Conservation (phyloP, 2,888 invertebrate genomes). For the Luffia ferchaultella region DNA sequence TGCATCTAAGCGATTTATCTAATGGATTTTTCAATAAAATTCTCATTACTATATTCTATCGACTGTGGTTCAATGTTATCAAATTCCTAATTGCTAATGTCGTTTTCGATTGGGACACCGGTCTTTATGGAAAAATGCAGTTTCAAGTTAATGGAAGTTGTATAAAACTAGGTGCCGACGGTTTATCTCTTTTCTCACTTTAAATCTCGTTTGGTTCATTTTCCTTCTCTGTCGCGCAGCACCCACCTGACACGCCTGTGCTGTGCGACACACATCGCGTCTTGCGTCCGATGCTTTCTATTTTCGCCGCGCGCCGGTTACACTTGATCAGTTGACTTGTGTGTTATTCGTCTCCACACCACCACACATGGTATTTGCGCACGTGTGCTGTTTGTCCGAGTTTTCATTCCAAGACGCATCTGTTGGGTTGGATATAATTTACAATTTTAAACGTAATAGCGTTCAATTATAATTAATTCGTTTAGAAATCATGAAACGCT, state of each 20-base stretch:
- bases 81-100: slow-evolving; percentile 25
- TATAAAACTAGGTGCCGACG: slow-evolving; percentile 30
- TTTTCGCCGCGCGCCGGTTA: slow-evolving; percentile 42
- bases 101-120: not conserved
- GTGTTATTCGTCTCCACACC: slow-evolving; percentile 10
- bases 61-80: slow-evolving; percentile 23
- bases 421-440: not conserved
- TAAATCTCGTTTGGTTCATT: slow-evolving; percentile 31
- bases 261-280: slow-evolving; percentile 52
- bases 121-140: not conserved
- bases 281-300: slow-evolving; percentile 61
- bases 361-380: not conserved
- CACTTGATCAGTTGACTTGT: slow-evolving; percentile 34
- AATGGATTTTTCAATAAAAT: too few species aligned
- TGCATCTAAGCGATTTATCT: too few species aligned
- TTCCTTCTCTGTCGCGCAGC: slow-evolving; percentile 25
- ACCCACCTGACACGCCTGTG: slow-evolving; percentile 42
- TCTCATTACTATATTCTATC: too few species aligned
- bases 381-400: not conserved
- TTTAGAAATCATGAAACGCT: too few species aligned
- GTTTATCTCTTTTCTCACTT: slow-evolving; percentile 37
- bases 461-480: too few species aligned
- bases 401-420: not conserved
- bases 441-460: not conserved
- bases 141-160: slow-evolving; percentile 20